Evolutionary conservation across 2,797 vertebrate species (phyloP), one percentile per base, ranked within the genome.

Genomic region (Falco berigora): DNA sequence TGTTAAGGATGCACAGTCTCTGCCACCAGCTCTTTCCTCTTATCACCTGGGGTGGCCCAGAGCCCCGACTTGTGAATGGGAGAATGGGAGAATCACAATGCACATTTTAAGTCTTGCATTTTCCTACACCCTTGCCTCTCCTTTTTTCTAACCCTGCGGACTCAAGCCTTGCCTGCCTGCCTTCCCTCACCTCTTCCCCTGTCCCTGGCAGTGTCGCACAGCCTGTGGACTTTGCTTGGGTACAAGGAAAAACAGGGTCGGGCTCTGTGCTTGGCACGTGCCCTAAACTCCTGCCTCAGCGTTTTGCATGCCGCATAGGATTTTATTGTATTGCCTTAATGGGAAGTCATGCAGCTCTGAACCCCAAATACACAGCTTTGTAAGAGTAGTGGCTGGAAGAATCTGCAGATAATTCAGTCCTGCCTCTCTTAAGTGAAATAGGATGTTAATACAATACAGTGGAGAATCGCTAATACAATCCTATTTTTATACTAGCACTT

Each of bases 361-460:
- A 97, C 91, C 94, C 96, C 94, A 96, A 94, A 95, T 80, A 96
- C 80, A 61, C 90, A 95, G 93, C 83, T 94, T 90, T 97, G 94
- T 64, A 63, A 86, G 94, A 94, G 96, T 53, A 87, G 94, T 92
- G 93, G 80, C 95, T 96, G 94, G 93, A 96, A 95, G 92, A 94
- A 96, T 95, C 86, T 22, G 9, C 94, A 96, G 96, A 97, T 97
- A 97, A 95, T 95, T 96, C 95, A 86, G 95, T 86, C 92, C 92
- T 96, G 83, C 96, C 90, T 93, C 94, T 96, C 95, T 91, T 96
- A 77, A 92, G 82, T 80, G 95, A 92, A 97, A 97, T 87, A 95
- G 79, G 84, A 95, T 96, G 96, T 96, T 97, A 97, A 97, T 96
- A 97, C 94, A 96, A 96, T 97, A 97, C 93, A 95, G 92, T 55